phyloP scores from a whole-genome alignment of 2,113 vertebrate species.

The Pseudopodoces humilis region DNA sequence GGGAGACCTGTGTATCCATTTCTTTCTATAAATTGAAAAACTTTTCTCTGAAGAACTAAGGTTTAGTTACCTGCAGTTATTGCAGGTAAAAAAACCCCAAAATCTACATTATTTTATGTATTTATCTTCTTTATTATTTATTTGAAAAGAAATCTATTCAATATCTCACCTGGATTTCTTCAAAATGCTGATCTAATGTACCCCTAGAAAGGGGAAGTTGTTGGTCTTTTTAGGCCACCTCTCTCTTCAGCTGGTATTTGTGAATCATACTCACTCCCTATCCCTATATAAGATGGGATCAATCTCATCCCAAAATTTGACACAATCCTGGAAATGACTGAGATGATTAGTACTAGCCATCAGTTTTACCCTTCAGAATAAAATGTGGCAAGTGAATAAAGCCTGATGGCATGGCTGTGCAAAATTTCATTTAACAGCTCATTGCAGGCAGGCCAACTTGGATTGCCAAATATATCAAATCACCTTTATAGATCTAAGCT shows the following conservation, averaged over 20 bases:
- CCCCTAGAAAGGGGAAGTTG: neutral
- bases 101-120: neutral
- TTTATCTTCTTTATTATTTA: neutral
- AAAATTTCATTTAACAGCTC: slow-evolving; percentile 70
- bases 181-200: neutral
- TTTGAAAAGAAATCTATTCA: neutral
- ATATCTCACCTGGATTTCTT: neutral
- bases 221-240: neutral
- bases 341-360: slow-evolving; percentile 3
- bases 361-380: slow-evolving; percentile 45
- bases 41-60: neutral
- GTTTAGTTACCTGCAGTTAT: neutral
- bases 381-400: slow-evolving; percentile 52
- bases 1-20: neutral
- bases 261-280: neutral
- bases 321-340: neutral
- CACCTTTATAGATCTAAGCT: slow-evolving; percentile 72
- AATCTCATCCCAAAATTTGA: neutral
- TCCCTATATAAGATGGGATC: neutral
- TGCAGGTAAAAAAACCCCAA: fast-evolving
- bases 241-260: neutral
- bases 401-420: slow-evolving; percentile 55
- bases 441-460: slow-evolving; percentile 53
- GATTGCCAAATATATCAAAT: slow-evolving; percentile 63
- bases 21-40: neutral